Conservation (phyloP, 2,888 invertebrate species). For the Nycteola revayana region DNA sequence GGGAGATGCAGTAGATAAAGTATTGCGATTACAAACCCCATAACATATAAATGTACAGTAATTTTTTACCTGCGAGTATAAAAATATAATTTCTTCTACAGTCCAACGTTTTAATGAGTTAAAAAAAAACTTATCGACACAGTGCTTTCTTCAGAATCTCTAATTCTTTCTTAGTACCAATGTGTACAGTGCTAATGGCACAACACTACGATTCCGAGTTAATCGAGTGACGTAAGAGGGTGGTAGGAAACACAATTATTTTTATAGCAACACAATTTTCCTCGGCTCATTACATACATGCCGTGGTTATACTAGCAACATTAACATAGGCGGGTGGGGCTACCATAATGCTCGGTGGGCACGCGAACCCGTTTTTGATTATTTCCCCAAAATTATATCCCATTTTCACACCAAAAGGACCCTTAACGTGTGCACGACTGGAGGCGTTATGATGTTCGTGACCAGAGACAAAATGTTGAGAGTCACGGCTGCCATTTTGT, state of each 20-base stretch:
- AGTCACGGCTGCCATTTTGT: constrained; percentile 50
- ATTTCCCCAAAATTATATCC: constrained; percentile 80
- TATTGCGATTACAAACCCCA: too few species aligned
- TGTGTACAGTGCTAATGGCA: constrained; percentile 29
- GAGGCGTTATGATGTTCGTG: constrained; percentile 62
- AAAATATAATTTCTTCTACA: too few species aligned
- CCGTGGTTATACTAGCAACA: constrained; percentile 73
- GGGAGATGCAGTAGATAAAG: too few species aligned
- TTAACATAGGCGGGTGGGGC: constrained; percentile 77
- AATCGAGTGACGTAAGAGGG: constrained; percentile 59
- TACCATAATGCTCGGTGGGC: constrained; percentile 73
- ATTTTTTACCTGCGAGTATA: too few species aligned
- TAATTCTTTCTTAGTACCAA: constrained; percentile 2
- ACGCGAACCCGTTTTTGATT: constrained; percentile 78
- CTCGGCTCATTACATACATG: constrained; percentile 79
- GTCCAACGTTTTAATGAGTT: too few species aligned
- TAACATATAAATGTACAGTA: too few species aligned
- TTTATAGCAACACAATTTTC: constrained; percentile 82
- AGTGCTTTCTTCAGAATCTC: not conserved
- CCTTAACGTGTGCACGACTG: constrained; percentile 59
- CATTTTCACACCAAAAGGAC: constrained; percentile 74
- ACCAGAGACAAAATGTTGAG: constrained; percentile 63
- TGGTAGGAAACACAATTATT: constrained; percentile 76
- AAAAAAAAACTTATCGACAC: too few species aligned
- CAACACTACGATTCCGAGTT: constrained; percentile 29